Base-by-base conservation (phyloP, 2,113 vertebrate species). In the Otocyon megalotis region DNA sequence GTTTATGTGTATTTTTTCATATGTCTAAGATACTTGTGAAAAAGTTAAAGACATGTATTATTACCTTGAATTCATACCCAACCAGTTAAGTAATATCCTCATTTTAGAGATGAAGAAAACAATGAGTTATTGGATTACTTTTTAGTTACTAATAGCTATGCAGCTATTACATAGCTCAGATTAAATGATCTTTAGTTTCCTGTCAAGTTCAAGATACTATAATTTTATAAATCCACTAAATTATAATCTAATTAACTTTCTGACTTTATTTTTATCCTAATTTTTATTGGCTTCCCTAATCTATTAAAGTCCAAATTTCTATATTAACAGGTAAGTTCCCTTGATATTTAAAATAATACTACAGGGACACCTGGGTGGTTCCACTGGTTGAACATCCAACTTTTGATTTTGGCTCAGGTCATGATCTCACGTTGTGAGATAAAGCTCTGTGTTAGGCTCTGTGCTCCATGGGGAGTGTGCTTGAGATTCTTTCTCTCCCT, bases 241-340 rank as follows among this genome's bases (percentile, higher is more conserved):
- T 76, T 76, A 17, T 14, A 92, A 93, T 79, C 30, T 81, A 54
- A 84, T 83, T 74, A 92, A 94, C 24, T 93, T 83, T 63, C 35
- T 92, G 48, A 72, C 28, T 93, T 35, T 56, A 58, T 96, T 94
- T 77, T 87, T 7, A 84, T 92, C 80, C 28, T 95, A 87, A 83
- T 95, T 91, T 95, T 9, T 58, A 43, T 37, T 90, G 58, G 17
- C 32, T 43, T 92, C 84, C 50, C 71, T 94, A 54, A 54, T 93
- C 32, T 63, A 71, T 35, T 76, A 58, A 80, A 22, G 43, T 93
- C 35, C 15, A 79, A 79, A 84, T 81, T 88, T 76, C 43, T 94
- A 28, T 89, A 89, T 86, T 7, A 15, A 93, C 93, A 84, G 48
- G 35, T 83, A 86, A 92, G 37, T 76, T 43, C 86, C 20, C 43